phyloP scores from a whole-genome alignment of 2,888 invertebrate species.

The Andrena hattorfiana region DNA sequence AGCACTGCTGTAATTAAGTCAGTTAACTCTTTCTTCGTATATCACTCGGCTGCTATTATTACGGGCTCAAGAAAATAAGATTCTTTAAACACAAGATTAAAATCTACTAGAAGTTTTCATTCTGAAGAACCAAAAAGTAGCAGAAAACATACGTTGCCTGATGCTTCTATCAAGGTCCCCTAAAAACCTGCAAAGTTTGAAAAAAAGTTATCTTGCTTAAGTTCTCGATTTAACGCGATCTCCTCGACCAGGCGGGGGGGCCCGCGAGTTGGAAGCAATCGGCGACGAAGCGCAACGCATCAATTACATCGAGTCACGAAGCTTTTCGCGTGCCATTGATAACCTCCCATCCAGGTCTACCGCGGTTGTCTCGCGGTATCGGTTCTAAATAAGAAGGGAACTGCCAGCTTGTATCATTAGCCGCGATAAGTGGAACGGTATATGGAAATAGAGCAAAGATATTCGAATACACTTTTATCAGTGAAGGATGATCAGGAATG shows the following conservation, averaged over 20 bases:
- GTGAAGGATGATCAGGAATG: constrained; percentile 16
- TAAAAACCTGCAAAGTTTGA: too few relatives aligned
- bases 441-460: constrained; percentile 5
- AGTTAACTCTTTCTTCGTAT: too few relatives aligned
- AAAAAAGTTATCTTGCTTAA: too few relatives aligned
- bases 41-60: too few relatives aligned
- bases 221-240: neutral
- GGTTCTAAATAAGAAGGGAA: constrained; percentile 19
- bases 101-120: too few relatives aligned
- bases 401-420: constrained; percentile 30
- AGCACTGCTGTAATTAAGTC: too few relatives aligned
- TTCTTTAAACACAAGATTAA: too few relatives aligned
- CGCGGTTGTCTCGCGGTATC: neutral
- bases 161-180: too few relatives aligned
- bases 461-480: constrained; percentile 22
- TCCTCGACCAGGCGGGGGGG: neutral
- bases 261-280: neutral
- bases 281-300: constrained; percentile 10
- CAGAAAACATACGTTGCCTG: too few relatives aligned
- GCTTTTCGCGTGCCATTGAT: constrained; percentile 11
- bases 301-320: constrained; percentile 14
- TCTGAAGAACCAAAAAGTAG: too few relatives aligned
- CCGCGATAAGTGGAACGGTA: constrained; percentile 16
- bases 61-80: too few relatives aligned
- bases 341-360: neutral